These are phyloP conservation scores for Pongo abelii DNA, from an alignment of 2,113 vertebrate species.

Conservation along the genomic window DNA sequence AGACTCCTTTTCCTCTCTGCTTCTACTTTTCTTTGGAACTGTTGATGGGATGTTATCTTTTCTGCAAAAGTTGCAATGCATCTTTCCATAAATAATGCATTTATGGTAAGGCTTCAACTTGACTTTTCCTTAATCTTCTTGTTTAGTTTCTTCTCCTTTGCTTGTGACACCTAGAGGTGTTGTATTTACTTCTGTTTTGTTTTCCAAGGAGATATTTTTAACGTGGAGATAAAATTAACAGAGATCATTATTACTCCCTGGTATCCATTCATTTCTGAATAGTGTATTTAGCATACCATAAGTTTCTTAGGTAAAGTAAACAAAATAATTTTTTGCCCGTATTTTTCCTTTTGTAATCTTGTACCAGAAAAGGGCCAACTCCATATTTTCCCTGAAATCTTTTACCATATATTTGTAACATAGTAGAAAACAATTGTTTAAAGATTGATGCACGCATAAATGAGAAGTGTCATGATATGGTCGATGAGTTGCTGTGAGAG, in stretches of 20 bases:
- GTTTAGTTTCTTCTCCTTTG: background rate
- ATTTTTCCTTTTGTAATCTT: background rate
- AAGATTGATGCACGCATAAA: background rate
- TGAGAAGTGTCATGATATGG: background rate
- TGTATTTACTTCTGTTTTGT: background rate
- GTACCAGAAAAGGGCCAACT: background rate
- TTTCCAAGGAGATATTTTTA: background rate
- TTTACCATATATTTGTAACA: background rate
- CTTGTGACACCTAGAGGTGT: background rate
- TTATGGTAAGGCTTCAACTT: background rate
- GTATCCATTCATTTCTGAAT: background rate
- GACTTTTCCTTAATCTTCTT: background rate
- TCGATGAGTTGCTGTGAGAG: background rate
- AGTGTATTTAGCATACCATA: background rate
- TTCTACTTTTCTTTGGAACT: background rate
- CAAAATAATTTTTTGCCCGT: background rate
- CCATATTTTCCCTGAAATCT: background rate
- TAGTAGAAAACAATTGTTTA: background rate
- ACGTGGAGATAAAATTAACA: background rate
- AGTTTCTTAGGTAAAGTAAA: background rate
- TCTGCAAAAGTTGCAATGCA: background rate
- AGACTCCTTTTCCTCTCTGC: background rate
- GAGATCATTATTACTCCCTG: background rate
- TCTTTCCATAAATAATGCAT: slow-evolving; percentile 55
- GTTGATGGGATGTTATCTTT: slow-evolving; percentile 35